Conservation (phyloP, 1,140 invertebrate species). For the Dufourea novaeangliae region DNA sequence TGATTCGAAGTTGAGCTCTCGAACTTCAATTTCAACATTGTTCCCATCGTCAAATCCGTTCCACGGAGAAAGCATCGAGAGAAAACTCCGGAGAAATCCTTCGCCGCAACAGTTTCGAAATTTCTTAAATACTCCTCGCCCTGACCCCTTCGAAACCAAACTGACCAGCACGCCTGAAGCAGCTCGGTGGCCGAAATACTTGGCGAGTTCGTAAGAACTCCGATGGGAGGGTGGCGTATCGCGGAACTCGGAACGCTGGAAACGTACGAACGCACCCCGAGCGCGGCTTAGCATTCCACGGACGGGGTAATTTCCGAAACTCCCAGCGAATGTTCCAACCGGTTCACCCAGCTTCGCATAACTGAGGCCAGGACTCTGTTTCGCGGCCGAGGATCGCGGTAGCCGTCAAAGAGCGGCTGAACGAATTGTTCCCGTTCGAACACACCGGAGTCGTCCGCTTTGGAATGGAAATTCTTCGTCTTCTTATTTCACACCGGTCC, state of each 20-base stretch:
- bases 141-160: not conserved
- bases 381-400: conserved; percentile 1
- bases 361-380: not conserved
- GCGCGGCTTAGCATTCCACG: conserved; percentile 16
- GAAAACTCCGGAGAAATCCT: not conserved
- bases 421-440: conserved; percentile 58
- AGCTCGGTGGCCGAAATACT: conserved; percentile 18
- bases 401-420: conserved; percentile 38
- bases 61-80: too few relatives aligned
- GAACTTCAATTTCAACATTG: too few relatives aligned
- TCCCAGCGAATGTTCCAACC: conserved; percentile 33
- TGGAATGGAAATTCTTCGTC: conserved; percentile 53
- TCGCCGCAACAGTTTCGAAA: not conserved
- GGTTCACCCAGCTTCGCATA: conserved; percentile 34
- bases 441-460: conserved; percentile 25
- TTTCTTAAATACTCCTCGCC: not conserved
- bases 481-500: conserved; percentile 40
- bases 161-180: not conserved
- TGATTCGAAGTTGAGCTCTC: too few relatives aligned
- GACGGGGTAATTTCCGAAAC: conserved; percentile 35
- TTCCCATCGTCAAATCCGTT: too few relatives aligned
- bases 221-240: not conserved
- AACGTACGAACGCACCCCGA: conserved; percentile 15
- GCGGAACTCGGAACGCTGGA: conserved; percentile 24
- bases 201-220: conserved; percentile 39